Evolutionary conservation across 1,140 invertebrate species (phyloP).

Genomic region (Leptinotarsa lineolata): DNA sequence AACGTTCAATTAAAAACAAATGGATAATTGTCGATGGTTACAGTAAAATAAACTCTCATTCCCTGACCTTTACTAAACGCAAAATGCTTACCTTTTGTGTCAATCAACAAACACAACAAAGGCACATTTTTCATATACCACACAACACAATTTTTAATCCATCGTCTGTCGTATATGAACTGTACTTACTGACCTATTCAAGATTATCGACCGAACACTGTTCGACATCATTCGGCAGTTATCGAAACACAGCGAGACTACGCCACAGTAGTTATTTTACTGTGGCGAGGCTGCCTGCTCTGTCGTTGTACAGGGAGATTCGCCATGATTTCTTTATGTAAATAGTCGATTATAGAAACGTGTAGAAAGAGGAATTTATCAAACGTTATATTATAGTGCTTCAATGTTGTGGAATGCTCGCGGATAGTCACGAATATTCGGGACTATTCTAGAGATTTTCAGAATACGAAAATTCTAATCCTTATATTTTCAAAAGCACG

Average conservation of each 20-base stretch:
- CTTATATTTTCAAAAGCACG: too few relatives aligned
- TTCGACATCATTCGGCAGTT: conserved; percentile 6
- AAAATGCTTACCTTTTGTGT: conserved; percentile 3
- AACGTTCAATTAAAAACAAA: not conserved
- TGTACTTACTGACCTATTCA: conserved; percentile 14
- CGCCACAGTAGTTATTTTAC: too few relatives aligned
- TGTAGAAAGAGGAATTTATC: too few relatives aligned
- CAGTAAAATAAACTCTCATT: too few relatives aligned
- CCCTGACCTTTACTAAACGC: not conserved
- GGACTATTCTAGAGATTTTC: too few relatives aligned
- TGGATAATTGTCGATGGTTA: not conserved
- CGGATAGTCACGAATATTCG: too few relatives aligned
- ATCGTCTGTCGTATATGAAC: not conserved
- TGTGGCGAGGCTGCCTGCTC: not conserved
- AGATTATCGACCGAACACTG: conserved; percentile 8
- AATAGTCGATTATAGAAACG: too few relatives aligned
- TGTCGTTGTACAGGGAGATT: not conserved
- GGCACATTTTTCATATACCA: not conserved
- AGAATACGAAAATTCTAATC: too few relatives aligned
- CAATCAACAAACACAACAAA: not conserved
- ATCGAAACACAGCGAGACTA: conserved; percentile 8
- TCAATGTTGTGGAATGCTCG: too few relatives aligned
- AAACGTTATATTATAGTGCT: too few relatives aligned
- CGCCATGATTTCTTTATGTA: not conserved
- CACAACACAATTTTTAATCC: not conserved